Conservation (phyloP, 2,113 vertebrate species). For the Bos indicus region DNA sequence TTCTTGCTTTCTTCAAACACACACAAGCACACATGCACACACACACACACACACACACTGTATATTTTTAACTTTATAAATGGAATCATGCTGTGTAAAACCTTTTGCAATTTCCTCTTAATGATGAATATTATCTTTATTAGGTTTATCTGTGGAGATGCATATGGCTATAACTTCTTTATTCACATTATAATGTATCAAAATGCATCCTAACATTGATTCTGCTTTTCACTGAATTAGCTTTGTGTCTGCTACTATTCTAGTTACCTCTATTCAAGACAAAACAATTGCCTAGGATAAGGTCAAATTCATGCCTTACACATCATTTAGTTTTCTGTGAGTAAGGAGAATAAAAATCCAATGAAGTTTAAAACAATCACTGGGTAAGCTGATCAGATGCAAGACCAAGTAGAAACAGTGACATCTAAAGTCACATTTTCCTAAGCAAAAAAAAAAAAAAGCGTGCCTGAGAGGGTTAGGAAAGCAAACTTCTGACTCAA, state of each 20-base stretch:
- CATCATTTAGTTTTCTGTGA: not conserved
- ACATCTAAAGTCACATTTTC: not conserved
- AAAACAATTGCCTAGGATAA: not conserved
- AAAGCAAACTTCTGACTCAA: not conserved
- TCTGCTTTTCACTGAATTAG: not conserved
- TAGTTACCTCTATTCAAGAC: not conserved
- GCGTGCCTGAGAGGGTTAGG: not conserved
- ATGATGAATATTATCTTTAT: not conserved
- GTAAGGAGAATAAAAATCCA: not conserved
- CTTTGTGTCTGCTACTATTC: not conserved
- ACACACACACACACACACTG: not conserved
- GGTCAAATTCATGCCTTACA: not conserved
- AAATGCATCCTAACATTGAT: not conserved
- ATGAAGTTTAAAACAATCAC: not conserved
- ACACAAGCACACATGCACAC: fast-evolving
- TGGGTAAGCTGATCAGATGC: not conserved
- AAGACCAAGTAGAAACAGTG: not conserved
- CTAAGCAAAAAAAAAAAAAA: not conserved
- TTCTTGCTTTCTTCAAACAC: not conserved
- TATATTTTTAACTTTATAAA: not conserved
- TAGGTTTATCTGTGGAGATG: not conserved
- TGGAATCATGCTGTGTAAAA: not conserved
- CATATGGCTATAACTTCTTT: not conserved
- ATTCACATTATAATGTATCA: not conserved
- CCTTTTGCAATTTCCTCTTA: not conserved